Percentiles rank a stretch among this genome's conserved stretches.
These are phyloP conservation scores for Toxotes jaculatrix DNA, from an alignment of 2,113 vertebrate species.

Conservation along the genomic window DNA sequence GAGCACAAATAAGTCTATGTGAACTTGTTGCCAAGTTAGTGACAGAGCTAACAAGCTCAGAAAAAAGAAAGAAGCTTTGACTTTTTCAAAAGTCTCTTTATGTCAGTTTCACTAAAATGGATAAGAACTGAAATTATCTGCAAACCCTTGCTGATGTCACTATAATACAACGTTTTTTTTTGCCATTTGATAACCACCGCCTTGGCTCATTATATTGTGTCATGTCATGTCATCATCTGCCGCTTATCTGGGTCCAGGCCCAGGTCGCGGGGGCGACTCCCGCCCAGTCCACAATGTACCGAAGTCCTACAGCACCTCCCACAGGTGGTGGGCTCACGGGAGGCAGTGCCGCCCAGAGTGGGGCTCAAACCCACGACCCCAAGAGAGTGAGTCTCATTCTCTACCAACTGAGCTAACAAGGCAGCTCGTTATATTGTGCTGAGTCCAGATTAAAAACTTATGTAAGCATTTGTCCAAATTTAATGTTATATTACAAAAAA, in stretches of 20 bases:
- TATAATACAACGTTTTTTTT: neutral
- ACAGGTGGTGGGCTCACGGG: too few relatives aligned
- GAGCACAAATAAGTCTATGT: neutral
- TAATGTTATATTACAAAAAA: neutral
- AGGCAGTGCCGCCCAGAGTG: too few relatives aligned
- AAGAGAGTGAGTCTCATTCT: too few relatives aligned
- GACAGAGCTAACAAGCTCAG: neutral
- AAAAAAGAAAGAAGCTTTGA: neutral
- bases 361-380: too few relatives aligned
- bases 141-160: neutral
- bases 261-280: too few relatives aligned
- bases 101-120: neutral
- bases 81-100: too few relatives aligned
- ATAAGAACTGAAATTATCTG: neutral
- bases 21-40: neutral
- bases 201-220: neutral
- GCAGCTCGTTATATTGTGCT: neutral
- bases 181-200: conserved; percentile 50
- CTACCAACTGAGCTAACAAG: too few relatives aligned
- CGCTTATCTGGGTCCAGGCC: too few relatives aligned
- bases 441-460: neutral
- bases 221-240: too few relatives aligned
- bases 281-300: too few relatives aligned
- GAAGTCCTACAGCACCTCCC: too few relatives aligned
- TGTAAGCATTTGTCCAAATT: neutral